Evolutionary conservation across 2,888 invertebrate species (phyloP).

Genomic region (Camptogramma bilineatum): DNA sequence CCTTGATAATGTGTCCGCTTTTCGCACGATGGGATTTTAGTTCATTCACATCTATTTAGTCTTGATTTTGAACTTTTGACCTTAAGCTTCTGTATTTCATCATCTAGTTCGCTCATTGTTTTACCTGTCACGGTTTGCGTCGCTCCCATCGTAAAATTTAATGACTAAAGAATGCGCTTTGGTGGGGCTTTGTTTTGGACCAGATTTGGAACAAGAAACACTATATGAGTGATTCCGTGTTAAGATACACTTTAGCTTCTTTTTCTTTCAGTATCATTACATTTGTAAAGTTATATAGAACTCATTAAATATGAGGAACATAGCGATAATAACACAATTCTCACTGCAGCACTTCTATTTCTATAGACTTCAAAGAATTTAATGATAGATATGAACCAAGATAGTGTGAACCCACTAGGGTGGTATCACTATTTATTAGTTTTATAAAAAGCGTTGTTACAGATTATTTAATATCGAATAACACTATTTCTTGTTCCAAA

Average conservation of each 20-base stretch:
- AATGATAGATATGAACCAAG: neutral
- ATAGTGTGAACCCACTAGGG: no score
- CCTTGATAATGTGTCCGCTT: conserved; percentile 43
- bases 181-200: conserved; percentile 22
- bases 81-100: conserved; percentile 40
- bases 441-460: no score
- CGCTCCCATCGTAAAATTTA: conserved; percentile 38
- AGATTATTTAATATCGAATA: no score
- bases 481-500: no score
- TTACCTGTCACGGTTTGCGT: conserved; percentile 29
- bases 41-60: conserved; percentile 57
- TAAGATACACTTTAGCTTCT: neutral
- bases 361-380: neutral
- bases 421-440: neutral
- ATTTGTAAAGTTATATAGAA: neutral
- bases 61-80: conserved; percentile 48
- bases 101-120: conserved; percentile 36
- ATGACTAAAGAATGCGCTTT: conserved; percentile 30
- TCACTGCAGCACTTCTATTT: neutral
- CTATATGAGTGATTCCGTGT: conserved; percentile 1
- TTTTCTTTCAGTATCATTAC: neutral
- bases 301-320: neutral
- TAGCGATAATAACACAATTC: neutral
- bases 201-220: conserved; percentile 10
- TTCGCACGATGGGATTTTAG: conserved; percentile 56